Base-by-base conservation (phyloP, 2,888 invertebrate species). In the Micoletzkya japonica region DNA sequence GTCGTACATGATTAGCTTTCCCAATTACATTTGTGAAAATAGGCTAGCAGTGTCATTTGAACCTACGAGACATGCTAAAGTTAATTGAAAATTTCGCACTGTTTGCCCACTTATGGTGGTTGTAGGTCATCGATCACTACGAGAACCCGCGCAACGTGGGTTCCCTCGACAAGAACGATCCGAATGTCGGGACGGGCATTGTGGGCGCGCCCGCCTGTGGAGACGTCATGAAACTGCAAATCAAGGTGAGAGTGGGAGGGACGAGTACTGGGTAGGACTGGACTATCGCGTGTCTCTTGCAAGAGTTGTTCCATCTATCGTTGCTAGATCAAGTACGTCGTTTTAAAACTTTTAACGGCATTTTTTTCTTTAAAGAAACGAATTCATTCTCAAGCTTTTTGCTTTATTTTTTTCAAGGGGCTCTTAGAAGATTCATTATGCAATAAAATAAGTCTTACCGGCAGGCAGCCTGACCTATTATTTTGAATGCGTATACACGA, bases 151-250 rank as follows among this genome's bases (percentile, higher is more conserved):
- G 97, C 72, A 98, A 98, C 89, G 97, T 98, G 70, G 98, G 98
- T 0, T 93, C 96, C 0, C 85, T 98, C 81, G 94, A 98, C 86
- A 98, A 98, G 87, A 91, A 92, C 85, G 94, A 96, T 82, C 90
- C 90, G 74, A 92, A 89, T 81, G 96, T 99, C 37, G 98, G 98
- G 0, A 99, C 98, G 2, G 98, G 98, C 0, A 89, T 98, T 6
- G 98, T 99, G 17, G 98, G 98, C 30, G 98, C 98, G 4, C 98
- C 98, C 2, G 97, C 98, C 26, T 99, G 98, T 86, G 98, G 98
- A 64, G 98, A 99, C 88, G 98, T 99, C 32, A 99, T 99, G 98
- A 98, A 98, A 87, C 88, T 99, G 70, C 98, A 99, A 88, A 85
- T 85, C 52, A 82, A 78, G 75, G 84, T 82, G 26, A 36, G 60